phyloP scores from a whole-genome alignment of 2,797 vertebrate species.

The Botia almorhae region DNA sequence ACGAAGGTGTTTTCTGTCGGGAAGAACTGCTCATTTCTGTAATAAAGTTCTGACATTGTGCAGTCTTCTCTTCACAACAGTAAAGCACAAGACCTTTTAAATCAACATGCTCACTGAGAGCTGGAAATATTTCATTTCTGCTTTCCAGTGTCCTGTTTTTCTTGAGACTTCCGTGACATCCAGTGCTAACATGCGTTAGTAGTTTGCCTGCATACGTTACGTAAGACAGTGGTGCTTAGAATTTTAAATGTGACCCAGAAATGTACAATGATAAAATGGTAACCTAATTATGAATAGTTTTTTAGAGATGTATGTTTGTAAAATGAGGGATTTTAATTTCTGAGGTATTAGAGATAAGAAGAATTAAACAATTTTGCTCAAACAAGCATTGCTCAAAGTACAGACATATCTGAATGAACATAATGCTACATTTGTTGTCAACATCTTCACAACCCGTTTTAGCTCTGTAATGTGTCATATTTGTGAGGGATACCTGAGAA shows the following conservation, averaged over 20 bases:
- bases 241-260: constrained; percentile 23
- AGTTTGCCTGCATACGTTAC: not conserved
- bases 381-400: not conserved
- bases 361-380: not conserved
- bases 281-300: not conserved
- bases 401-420: not conserved
- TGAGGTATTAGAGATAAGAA: not conserved
- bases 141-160: not conserved
- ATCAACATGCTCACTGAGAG: not conserved
- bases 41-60: not conserved
- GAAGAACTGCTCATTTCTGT: not conserved
- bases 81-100: not conserved
- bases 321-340: not conserved
- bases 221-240: not conserved
- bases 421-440: not conserved
- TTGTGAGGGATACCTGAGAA: not conserved
- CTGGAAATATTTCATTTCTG: not conserved
- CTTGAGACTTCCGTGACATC: not conserved
- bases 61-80: not conserved
- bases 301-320: not conserved
- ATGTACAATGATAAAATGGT: not conserved
- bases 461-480: not conserved
- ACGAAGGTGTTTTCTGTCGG: not conserved
- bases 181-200: not conserved
- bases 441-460: not conserved